Percentiles rank a stretch among this genome's conserved stretches.
Conservation (phyloP, 2,888 invertebrate species). For the Muscina levida region DNA sequence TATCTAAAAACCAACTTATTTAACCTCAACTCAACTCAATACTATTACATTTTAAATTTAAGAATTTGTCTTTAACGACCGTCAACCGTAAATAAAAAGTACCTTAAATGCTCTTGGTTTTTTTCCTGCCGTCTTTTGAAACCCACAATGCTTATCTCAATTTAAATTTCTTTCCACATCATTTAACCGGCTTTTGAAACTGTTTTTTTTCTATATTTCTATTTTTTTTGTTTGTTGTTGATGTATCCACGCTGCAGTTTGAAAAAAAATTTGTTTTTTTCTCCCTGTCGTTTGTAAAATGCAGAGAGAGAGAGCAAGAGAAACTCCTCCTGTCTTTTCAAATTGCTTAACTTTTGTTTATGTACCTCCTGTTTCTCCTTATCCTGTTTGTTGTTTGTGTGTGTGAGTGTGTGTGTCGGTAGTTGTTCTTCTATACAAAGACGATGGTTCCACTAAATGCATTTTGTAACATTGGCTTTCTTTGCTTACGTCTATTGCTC, state of each 20-base stretch:
- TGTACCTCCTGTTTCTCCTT: not conserved
- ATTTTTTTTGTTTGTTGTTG: no score
- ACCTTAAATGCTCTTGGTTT: no score
- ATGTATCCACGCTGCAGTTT: not conserved
- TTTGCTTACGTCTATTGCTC: not conserved
- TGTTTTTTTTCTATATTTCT: not conserved
- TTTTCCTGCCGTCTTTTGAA: no score
- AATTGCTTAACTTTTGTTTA: conserved; percentile 41
- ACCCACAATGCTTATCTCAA: conserved; percentile 38
- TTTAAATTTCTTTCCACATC: conserved; percentile 58
- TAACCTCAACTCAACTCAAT: no score
- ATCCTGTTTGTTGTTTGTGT: not conserved
- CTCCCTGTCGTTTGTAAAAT: not conserved
- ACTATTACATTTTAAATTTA: no score
- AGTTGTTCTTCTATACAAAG: not conserved
- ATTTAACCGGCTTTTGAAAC: conserved; percentile 61
- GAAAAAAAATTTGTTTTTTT: conserved; percentile 13
- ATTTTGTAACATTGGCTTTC: conserved; percentile 39
- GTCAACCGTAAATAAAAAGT: no score
- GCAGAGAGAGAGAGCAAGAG: no score
- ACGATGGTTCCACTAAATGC: conserved; percentile 42
- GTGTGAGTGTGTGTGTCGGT: not conserved
- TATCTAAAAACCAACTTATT: no score
- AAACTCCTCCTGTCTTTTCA: conserved; percentile 27
- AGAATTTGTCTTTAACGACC: no score